Evolutionary conservation across 2,113 vertebrate genomes (phyloP).

Genomic region (Beaufortia kweichowensis): DNA sequence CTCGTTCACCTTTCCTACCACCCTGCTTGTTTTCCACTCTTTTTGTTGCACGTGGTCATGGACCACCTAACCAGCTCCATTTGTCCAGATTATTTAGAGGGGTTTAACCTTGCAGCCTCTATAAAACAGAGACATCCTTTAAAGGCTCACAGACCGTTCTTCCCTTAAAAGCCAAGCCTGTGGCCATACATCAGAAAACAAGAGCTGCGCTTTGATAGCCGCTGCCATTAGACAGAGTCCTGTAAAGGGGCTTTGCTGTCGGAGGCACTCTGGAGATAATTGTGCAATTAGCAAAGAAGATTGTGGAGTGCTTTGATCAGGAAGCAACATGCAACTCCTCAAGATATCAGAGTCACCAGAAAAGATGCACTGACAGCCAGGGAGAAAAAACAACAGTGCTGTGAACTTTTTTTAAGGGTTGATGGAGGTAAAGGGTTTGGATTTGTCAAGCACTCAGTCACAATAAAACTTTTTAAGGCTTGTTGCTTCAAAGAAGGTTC

Average conservation of each 20-base stretch:
- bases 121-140: constrained; percentile 60
- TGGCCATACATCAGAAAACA: constrained; percentile 43
- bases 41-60: constrained; percentile 1
- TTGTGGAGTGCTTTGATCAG: constrained; percentile 74
- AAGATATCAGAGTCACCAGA: constrained; percentile 60
- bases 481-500: too few relatives aligned
- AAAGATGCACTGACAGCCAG: constrained; percentile 50
- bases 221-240: constrained; percentile 55
- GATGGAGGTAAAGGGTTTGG: constrained; percentile 68
- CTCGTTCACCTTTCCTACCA: neutral
- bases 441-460: constrained; percentile 81
- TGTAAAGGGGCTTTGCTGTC: constrained; percentile 69
- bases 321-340: constrained; percentile 71
- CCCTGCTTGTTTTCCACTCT: neutral
- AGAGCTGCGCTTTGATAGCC: constrained; percentile 51
- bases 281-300: constrained; percentile 77
- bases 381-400: constrained; percentile 75
- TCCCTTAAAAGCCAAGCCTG: constrained; percentile 53
- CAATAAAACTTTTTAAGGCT: constrained; percentile 85
- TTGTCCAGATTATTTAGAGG: constrained; percentile 58
- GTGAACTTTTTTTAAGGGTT: constrained; percentile 68
- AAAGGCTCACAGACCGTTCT: constrained; percentile 48
- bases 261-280: constrained; percentile 75
- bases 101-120: constrained; percentile 60
- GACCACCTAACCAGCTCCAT: constrained; percentile 56